phyloP scores from a whole-genome alignment of 2,888 invertebrate species.

The Stramonita haemastoma region DNA sequence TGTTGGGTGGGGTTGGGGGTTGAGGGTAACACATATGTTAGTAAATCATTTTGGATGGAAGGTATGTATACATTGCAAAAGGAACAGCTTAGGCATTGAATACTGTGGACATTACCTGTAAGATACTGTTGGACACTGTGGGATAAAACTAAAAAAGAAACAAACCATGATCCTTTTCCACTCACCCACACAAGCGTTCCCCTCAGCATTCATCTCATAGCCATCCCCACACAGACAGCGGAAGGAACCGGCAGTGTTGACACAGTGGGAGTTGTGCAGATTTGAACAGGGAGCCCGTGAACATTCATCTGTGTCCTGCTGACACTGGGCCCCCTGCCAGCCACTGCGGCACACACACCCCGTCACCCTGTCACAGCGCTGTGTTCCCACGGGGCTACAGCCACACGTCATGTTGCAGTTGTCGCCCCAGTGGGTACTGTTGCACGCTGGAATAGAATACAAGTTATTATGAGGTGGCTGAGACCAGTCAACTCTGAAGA shows the following conservation, averaged over 20 bases:
- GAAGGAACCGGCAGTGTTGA: slow-evolving; percentile 22
- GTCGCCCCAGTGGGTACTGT: background rate
- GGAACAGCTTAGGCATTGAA: no score
- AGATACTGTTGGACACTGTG: no score
- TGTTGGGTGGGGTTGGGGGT: no score
- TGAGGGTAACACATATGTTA: no score
- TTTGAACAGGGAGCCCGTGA: background rate
- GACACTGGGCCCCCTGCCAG: slow-evolving; percentile 17
- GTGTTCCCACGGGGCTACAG: background rate
- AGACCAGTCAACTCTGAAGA: no score
- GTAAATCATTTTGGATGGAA: no score
- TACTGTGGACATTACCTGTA: no score
- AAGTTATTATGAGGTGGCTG: no score
- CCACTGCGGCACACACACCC: slow-evolving; percentile 22
- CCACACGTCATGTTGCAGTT: slow-evolving; percentile 48
- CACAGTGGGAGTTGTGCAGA: no score
- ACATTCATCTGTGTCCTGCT: slow-evolving; percentile 33
- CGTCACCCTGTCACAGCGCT: background rate
- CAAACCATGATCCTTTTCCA: no score
- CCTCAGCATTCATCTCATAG: background rate
- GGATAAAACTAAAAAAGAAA: no score
- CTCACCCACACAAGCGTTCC: background rate
- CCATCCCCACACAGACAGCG: slow-evolving; percentile 30
- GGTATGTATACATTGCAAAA: no score
- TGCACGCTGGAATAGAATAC: slow-evolving; percentile 1